A percentile compares a stretch with the other conserved stretches of the same genome.
These are phyloP conservation scores for Epinephelus moara DNA, from an alignment of 2,113 vertebrate species.

Conservation along the genomic window DNA sequence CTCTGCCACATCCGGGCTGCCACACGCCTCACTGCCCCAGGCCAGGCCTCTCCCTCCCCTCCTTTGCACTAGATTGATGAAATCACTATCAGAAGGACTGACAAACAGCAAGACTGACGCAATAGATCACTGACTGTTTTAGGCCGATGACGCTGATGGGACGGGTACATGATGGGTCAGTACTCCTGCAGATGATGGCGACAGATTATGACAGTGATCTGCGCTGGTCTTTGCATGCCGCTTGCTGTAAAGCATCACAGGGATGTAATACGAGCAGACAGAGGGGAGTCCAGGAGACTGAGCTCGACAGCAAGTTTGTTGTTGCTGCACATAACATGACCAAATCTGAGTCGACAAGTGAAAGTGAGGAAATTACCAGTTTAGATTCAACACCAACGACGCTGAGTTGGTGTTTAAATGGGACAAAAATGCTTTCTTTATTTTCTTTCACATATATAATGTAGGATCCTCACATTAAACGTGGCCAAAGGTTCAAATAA, in stretches of 20 bases:
- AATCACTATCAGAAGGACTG: constrained; percentile 33
- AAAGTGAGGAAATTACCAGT: not conserved
- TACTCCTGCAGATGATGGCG: constrained; percentile 31
- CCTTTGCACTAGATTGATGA: constrained; percentile 59
- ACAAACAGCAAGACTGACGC: constrained; percentile 7
- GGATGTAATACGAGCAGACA: constrained; percentile 17
- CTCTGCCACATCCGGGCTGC: constrained; percentile 57
- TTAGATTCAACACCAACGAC: not conserved
- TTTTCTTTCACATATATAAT: too few species aligned
- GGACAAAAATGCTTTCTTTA: too few species aligned
- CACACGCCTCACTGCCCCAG: constrained; percentile 60
- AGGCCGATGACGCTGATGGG: constrained; percentile 43
- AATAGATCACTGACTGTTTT: constrained; percentile 24
- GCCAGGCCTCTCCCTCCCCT: constrained; percentile 27
- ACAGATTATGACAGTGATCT: constrained; percentile 37
- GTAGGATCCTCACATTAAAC: too few species aligned
- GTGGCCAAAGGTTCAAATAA: too few species aligned
- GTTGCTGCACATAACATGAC: constrained; percentile 2
- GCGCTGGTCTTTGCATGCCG: constrained; percentile 39
- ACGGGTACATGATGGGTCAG: constrained; percentile 32
- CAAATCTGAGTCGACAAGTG: not conserved
- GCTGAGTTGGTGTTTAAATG: not conserved
- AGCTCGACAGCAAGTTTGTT: not conserved
- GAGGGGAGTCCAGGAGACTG: not conserved
- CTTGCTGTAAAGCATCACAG: constrained; percentile 19